Conservation (phyloP, 2,888 invertebrate species). For the Watsonalla binaria region DNA sequence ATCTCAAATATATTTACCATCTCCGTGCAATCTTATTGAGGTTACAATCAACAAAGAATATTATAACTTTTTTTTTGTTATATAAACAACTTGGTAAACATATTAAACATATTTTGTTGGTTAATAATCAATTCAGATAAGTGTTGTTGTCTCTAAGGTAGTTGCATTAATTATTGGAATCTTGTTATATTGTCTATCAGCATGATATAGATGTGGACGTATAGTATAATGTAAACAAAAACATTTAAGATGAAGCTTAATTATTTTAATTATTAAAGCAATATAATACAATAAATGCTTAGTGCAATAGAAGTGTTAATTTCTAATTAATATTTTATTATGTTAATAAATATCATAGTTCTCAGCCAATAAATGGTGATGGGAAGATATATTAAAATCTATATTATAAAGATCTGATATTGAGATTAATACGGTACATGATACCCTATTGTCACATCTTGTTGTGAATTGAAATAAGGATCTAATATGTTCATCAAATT, state of each 20-base stretch:
- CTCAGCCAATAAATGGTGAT: constrained; percentile 34
- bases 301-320: constrained; percentile 75
- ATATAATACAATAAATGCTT: constrained; percentile 53
- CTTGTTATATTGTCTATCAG: neutral
- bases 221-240: neutral
- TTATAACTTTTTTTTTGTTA: constrained; percentile 24
- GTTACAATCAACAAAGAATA: neutral
- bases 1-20: neutral
- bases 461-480: constrained; percentile 21
- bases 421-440: constrained; percentile 67
- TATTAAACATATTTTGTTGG: neutral
- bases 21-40: neutral
- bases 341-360: constrained; percentile 4
- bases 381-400: constrained; percentile 44
- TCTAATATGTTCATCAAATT: neutral
- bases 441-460: constrained; percentile 34
- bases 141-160: neutral
- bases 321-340: constrained; percentile 63
- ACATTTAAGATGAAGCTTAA: constrained; percentile 35
- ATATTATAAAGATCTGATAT: constrained; percentile 68
- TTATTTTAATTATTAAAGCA: constrained; percentile 51
- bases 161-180: neutral
- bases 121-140: neutral
- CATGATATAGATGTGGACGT: neutral
- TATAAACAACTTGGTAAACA: neutral